Evolutionary conservation across 2,113 vertebrate species (phyloP).

Genomic region (Vidua chalybeata): DNA sequence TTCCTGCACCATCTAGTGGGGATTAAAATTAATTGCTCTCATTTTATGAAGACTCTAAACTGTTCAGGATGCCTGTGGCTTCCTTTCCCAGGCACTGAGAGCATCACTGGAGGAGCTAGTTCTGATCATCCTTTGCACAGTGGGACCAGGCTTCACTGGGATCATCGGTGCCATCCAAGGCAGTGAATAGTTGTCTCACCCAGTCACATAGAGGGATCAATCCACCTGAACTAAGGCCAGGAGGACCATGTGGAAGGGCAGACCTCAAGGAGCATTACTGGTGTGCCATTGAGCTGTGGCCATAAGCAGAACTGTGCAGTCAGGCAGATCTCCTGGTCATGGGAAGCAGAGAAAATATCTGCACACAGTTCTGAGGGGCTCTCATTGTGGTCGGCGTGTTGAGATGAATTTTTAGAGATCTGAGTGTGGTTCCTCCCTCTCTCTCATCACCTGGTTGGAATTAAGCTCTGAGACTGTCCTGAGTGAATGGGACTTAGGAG

Average conservation of each 20-base stretch:
- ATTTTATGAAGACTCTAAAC: conserved; percentile 14
- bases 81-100: background rate
- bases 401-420: background rate
- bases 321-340: background rate
- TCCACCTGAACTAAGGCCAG: background rate
- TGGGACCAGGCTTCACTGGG: background rate
- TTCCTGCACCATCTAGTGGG: conserved; percentile 72
- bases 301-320: too few relatives aligned
- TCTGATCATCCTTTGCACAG: background rate
- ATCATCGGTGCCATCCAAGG: background rate
- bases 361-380: background rate
- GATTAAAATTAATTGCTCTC: conserved; percentile 60
- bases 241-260: background rate
- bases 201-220: accelerated
- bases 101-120: background rate
- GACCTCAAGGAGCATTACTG: background rate
- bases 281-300: background rate
- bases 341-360: background rate
- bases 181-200: accelerated
- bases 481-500: background rate
- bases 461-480: background rate
- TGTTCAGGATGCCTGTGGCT: background rate
- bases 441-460: background rate
- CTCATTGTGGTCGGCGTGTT: accelerated
- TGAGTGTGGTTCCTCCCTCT: background rate